Evolutionary conservation across 2,888 invertebrate species (phyloP).

Genomic region (Linyphia triangularis): DNA sequence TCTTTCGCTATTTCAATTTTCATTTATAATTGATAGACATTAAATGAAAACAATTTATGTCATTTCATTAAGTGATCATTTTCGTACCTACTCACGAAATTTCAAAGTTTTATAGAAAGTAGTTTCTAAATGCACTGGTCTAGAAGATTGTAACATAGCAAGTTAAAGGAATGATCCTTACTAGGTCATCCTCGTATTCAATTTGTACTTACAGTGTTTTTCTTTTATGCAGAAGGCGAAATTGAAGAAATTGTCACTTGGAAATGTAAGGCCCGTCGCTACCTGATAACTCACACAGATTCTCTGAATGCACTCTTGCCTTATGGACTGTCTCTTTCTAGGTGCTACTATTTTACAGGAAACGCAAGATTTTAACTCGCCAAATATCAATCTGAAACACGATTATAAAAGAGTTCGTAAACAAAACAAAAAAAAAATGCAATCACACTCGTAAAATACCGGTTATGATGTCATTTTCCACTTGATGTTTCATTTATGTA

Average conservation of each 20-base stretch:
- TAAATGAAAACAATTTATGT: too few relatives aligned
- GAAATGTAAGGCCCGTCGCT: not conserved
- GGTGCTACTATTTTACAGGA: slow-evolving; percentile 41
- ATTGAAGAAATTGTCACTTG: slow-evolving; percentile 28
- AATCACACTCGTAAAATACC: slow-evolving; percentile 11
- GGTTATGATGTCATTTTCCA: not conserved
- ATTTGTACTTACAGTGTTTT: not conserved
- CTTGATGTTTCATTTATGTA: not conserved
- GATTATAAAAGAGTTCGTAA: not conserved
- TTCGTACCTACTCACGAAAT: too few relatives aligned
- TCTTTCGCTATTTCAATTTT: too few relatives aligned
- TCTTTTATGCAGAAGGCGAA: slow-evolving; percentile 51
- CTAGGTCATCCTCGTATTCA: not conserved
- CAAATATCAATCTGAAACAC: slow-evolving; percentile 6
- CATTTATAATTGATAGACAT: too few relatives aligned
- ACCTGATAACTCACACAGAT: slow-evolving; percentile 5
- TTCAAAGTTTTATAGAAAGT: too few relatives aligned
- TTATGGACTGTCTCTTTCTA: slow-evolving; percentile 56
- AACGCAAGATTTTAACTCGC: slow-evolving; percentile 32
- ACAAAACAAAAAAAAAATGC: not conserved
- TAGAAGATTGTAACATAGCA: too few relatives aligned
- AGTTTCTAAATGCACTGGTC: too few relatives aligned
- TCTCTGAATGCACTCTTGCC: slow-evolving; percentile 27
- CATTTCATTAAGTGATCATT: too few relatives aligned
- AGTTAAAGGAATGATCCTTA: too few relatives aligned